phyloP scores from a whole-genome alignment of 2,797 vertebrate genomes.

The Orientallactaga sibirica region DNA sequence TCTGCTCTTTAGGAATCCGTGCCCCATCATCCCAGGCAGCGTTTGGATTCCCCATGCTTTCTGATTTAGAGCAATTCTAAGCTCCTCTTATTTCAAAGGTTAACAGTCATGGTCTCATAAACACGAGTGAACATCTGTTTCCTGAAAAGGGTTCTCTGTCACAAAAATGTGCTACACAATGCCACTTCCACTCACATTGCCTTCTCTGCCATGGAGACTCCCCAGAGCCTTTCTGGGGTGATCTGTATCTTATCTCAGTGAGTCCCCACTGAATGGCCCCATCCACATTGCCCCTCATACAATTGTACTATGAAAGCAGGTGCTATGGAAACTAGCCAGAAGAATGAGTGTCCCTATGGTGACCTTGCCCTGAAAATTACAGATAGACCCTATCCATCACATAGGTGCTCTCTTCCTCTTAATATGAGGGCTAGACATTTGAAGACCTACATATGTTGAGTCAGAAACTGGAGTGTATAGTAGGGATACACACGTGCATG shows the following conservation, averaged over 20 bases:
- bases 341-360: background rate
- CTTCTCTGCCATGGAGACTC: background rate
- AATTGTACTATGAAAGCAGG: background rate
- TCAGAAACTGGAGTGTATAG: background rate
- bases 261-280: background rate
- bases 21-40: too few relatives aligned
- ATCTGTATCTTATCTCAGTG: background rate
- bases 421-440: background rate
- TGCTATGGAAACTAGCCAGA: background rate
- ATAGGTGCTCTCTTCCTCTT: background rate
- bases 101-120: background rate
- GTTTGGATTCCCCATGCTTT: conserved; percentile 52
- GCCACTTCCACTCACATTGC: background rate
- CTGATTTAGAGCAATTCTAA: conserved; percentile 14
- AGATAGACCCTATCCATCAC: background rate
- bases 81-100: background rate
- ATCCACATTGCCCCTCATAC: background rate
- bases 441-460: background rate
- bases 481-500: background rate
- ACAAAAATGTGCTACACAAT: background rate
- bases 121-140: background rate
- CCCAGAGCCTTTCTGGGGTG: background rate
- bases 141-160: background rate
- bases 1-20: conserved; percentile 57
- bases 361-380: background rate